Evolutionary conservation across 1,140 invertebrate species (phyloP), one percentile per base, ranked within the genome.

Genomic region (Trachymyrmex septentrionalis): DNA sequence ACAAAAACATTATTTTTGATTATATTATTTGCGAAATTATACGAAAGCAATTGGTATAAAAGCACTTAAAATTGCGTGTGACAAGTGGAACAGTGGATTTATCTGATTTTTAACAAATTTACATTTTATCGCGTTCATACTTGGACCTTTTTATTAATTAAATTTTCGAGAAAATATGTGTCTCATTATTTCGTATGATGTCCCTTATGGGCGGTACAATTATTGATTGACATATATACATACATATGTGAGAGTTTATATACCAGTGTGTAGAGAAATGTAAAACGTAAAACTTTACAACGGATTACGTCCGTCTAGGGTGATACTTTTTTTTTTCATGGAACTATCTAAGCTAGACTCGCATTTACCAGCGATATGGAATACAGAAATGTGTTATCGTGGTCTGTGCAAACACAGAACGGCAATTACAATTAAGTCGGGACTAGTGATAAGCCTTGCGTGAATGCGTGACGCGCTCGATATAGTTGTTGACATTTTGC

Each of bases 381-480:
- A 78, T 88, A 88, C 88, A 76, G 87, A 86, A 91, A 90, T 85
- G 81, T 84, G 85, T 91, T 91, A 91, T 91, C 86, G 73, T 59
- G 50, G 86, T 14, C 59, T 27, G 55, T 19, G 66, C 48, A 73
- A 88, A 91, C 86, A 90, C 57, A 87, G 78, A 88, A 90, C 61
- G 87, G 78, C 84, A 88, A 91, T 91, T 91, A 91, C 85, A 91
- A 91, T 91, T 91, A 90, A 87, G 90, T 88, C 86, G 80, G 53
- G 44, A 7, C 59, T 50, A 61, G 34, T 82, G 90, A 91, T 91
- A 91, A 91, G 90, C 84, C 75, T 90, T 90, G 87, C 86, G 73
- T 81, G 90, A 90, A 91, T 85, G 87, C 90, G 90, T 90, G 90
- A 91, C 89, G 53, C 78, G 82, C 73, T 69, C 69, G 76, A 86